A percentile compares a stretch with the other conserved stretches of the same genome.
Evolutionary conservation across 1,140 invertebrate species (phyloP).

Genomic region (Euwallacea similis): DNA sequence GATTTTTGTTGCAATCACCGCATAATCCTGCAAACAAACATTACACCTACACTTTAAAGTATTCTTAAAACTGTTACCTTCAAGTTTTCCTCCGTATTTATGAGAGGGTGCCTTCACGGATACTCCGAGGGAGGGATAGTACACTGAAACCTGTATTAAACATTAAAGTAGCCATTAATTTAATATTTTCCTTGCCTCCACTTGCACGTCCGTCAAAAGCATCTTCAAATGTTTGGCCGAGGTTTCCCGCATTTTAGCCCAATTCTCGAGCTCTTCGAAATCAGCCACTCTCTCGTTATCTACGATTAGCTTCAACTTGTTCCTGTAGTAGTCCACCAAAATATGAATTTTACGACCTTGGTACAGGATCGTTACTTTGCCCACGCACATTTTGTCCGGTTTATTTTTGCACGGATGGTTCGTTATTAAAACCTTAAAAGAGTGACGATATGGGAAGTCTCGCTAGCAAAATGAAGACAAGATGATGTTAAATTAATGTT

Average conservation of each 20-base stretch:
- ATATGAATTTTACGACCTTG: constrained; percentile 59
- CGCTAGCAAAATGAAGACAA: background rate
- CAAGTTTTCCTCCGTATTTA: constrained; percentile 69
- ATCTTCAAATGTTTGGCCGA: constrained; percentile 53
- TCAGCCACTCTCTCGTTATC: constrained; percentile 51
- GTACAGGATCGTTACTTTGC: constrained; percentile 66
- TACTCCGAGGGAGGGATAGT: constrained; percentile 49
- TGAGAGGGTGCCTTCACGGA: constrained; percentile 68
- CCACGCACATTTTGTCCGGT: constrained; percentile 59
- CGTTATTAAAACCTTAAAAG: constrained; percentile 61
- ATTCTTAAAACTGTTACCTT: constrained; percentile 56
- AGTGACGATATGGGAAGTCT: background rate
- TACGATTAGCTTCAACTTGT: constrained; percentile 48
- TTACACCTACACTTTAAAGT: no score
- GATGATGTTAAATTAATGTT: background rate
- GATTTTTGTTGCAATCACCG: constrained; percentile 73
- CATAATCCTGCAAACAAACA: constrained; percentile 57
- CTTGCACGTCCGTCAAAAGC: constrained; percentile 53
- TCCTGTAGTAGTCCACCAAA: constrained; percentile 39
- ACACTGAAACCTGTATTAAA: constrained; percentile 54
- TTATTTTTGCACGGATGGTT: constrained; percentile 62
- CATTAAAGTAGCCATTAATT: background rate
- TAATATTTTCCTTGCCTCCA: constrained; percentile 48
- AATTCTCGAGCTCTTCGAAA: constrained; percentile 51
- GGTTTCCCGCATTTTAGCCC: constrained; percentile 53